Conservation (phyloP, 1,140 invertebrate species). For the Manduca sexta region DNA sequence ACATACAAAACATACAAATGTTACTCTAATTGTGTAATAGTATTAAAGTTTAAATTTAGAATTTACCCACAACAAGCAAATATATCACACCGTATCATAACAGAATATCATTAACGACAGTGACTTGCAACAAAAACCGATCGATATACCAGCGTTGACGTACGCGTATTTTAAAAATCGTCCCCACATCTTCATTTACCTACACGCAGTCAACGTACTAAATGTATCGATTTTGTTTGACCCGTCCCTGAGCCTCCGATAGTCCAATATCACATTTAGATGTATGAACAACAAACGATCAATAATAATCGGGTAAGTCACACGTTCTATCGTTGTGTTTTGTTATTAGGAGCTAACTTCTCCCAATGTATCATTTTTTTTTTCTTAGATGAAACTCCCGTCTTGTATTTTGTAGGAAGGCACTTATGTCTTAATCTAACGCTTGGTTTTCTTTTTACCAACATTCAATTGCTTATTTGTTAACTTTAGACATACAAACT, state of each 20-base stretch:
- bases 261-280: conserved; percentile 31
- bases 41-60: too few species aligned
- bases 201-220: conserved; percentile 22
- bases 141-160: background rate
- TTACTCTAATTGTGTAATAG: too few species aligned
- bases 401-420: too few species aligned
- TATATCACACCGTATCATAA: background rate
- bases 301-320: conserved; percentile 30
- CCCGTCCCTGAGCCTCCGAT: conserved; percentile 24
- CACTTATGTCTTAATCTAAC: too few species aligned
- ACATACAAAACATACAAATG: too few species aligned
- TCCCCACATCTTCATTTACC: conserved; percentile 14
- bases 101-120: background rate
- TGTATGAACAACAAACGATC: conserved; percentile 32
- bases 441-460: too few species aligned
- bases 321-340: conserved; percentile 5
- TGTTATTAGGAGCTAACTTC: background rate
- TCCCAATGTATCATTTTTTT: background rate
- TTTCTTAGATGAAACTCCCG: background rate
- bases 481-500: too few species aligned
- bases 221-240: conserved; percentile 32
- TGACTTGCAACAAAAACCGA: conserved; percentile 2
- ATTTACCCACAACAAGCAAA: too few species aligned
- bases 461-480: too few species aligned
- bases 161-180: background rate